phyloP scores from a whole-genome alignment of 2,113 vertebrate species.

The Cygnus buccinator region DNA sequence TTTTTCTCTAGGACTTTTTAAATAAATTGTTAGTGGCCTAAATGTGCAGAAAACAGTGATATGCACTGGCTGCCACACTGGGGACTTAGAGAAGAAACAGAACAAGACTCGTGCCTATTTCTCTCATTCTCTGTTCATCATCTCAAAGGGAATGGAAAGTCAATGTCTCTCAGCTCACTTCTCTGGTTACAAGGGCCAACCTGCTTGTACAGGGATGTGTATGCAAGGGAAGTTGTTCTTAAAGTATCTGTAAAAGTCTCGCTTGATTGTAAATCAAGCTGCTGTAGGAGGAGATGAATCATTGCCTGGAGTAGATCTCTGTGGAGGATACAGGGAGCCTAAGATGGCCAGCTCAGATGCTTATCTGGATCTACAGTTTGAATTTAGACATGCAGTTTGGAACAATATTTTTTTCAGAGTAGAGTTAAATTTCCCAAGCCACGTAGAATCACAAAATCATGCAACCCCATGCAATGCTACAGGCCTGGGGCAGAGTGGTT shows the following conservation, averaged over 20 bases:
- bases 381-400: not conserved
- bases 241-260: not conserved
- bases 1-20: rapidly evolving
- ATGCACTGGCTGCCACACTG: rapidly evolving
- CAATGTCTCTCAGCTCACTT: not conserved
- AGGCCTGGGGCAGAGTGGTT: too few relatives aligned
- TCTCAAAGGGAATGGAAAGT: not conserved
- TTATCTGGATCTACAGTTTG: not conserved
- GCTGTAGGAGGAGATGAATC: constrained; percentile 70
- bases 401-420: constrained; percentile 19
- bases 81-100: not conserved
- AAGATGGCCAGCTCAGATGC: constrained; percentile 49
- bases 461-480: too few relatives aligned
- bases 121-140: not conserved
- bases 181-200: not conserved
- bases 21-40: not conserved
- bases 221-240: not conserved
- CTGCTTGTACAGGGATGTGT: not conserved
- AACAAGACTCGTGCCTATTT: not conserved
- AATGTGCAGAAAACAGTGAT: not conserved
- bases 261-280: not conserved
- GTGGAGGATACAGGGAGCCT: constrained; percentile 43
- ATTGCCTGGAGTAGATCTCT: constrained; percentile 42
- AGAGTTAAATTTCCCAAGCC: not conserved
- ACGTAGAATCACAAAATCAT: not conserved